Percentiles rank a stretch among this genome's conserved stretches.
Evolutionary conservation across 2,888 invertebrate species (phyloP).

Genomic region (Lissocephala sabroskyi): DNA sequence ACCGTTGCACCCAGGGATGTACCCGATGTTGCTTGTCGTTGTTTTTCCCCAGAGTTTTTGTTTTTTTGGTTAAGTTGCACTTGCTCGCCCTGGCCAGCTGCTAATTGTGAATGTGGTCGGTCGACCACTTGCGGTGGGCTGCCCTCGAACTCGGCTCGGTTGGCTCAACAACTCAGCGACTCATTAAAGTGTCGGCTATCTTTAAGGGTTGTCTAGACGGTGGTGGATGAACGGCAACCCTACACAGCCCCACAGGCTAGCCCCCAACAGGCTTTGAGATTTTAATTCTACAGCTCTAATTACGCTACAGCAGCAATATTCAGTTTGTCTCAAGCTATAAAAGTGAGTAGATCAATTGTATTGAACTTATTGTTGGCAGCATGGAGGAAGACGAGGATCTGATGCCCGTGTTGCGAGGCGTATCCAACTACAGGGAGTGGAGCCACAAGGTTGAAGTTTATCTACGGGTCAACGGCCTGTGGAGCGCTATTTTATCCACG

Average conservation of each 20-base stretch:
- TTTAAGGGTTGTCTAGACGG: conserved; percentile 19
- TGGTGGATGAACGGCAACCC: neutral
- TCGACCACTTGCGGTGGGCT: too few relatives aligned
- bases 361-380: too few relatives aligned
- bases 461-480: conserved; percentile 15
- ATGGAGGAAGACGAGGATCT: neutral
- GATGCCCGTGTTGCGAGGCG: neutral
- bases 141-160: too few relatives aligned
- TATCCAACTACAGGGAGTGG: conserved; percentile 23
- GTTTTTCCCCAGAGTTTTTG: too few relatives aligned
- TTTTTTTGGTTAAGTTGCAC: conserved; percentile 6
- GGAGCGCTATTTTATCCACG: conserved; percentile 15
- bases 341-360: too few relatives aligned
- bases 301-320: too few relatives aligned
- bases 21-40: too few relatives aligned
- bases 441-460: conserved; percentile 22
- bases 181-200: conserved; percentile 53
- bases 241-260: too few relatives aligned
- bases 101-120: conserved; percentile 53
- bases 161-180: conserved; percentile 23
- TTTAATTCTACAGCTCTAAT: too few relatives aligned
- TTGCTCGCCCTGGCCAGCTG: conserved; percentile 17
- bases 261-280: too few relatives aligned
- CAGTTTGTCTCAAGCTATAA: too few relatives aligned
- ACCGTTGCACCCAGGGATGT: too few relatives aligned